Percentiles rank a stretch among this genome's conserved stretches.
Conservation (phyloP, 30 jellyfish, hydroid and myxozoan genomes). For the Aurelia sp. region DNA sequence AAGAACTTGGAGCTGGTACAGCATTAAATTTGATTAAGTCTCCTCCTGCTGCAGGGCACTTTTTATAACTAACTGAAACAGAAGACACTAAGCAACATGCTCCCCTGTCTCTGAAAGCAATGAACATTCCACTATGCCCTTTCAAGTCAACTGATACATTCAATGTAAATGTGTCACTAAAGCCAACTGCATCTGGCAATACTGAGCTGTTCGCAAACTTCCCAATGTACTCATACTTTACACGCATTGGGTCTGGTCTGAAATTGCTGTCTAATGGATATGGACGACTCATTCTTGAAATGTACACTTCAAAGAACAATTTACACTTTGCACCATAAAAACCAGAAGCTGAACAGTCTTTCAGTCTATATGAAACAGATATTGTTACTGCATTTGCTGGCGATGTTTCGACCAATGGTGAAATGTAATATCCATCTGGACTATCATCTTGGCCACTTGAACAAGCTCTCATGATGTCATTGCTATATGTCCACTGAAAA, state of each 20-base stretch:
- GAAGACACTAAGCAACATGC: slow-evolving; percentile 24
- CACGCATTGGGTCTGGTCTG: neutral
- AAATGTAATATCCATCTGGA: slow-evolving; percentile 14
- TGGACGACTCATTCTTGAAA: neutral
- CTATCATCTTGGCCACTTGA: no score
- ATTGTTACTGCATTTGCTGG: slow-evolving; percentile 37
- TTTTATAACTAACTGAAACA: slow-evolving; percentile 1
- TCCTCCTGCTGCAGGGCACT: slow-evolving; percentile 66
- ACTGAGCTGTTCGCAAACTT: slow-evolving; percentile 1
- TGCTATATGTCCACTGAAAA: no score
- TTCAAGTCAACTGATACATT: slow-evolving; percentile 10
- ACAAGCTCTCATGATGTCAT: no score
- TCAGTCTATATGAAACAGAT: neutral
- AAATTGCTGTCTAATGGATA: neutral
- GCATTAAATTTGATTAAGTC: slow-evolving; percentile 26
- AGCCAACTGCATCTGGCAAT: neutral
- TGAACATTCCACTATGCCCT: slow-evolving; percentile 10
- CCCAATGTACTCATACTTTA: neutral
- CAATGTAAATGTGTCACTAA: neutral
- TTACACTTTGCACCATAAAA: neutral
- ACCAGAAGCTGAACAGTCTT: neutral
- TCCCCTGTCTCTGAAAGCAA: slow-evolving; percentile 56
- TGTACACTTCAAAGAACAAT: slow-evolving; percentile 8
- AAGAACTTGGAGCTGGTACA: slow-evolving; percentile 50
- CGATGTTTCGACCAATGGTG: neutral